These are phyloP conservation scores for Heptranchias perlo DNA, from an alignment of 2,113 vertebrate species.

Conservation along the genomic window DNA sequence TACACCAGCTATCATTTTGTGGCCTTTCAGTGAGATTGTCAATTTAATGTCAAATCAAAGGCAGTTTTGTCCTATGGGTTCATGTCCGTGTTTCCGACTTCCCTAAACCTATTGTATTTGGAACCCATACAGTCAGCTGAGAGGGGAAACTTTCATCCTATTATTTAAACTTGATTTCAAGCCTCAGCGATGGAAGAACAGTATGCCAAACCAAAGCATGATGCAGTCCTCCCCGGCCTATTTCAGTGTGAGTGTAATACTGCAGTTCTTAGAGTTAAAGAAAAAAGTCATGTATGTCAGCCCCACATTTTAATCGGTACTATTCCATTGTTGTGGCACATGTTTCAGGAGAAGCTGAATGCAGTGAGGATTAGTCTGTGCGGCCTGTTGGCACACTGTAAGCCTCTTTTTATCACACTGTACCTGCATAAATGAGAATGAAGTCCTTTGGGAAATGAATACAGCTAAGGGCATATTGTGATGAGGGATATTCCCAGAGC, in stretches of 20 bases:
- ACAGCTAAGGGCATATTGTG: not conserved
- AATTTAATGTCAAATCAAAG: not conserved
- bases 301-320: not conserved
- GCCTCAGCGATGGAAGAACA: not conserved
- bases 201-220: not conserved
- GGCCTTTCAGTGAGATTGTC: not conserved
- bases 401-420: not conserved
- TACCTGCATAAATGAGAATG: not conserved
- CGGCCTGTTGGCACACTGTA: not conserved
- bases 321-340: not conserved
- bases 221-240: not conserved
- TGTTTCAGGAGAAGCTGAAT: not conserved
- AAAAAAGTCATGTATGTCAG: not conserved
- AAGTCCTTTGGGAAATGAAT: not conserved
- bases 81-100: not conserved
- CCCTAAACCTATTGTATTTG: not conserved
- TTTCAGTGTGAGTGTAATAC: not conserved
- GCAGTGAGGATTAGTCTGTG: not conserved
- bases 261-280: not conserved
- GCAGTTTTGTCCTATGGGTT: not conserved
- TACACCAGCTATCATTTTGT: not conserved
- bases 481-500: not conserved
- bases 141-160: not conserved
- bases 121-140: not conserved
- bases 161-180: not conserved